Evolutionary conservation across 2,797 vertebrate species (phyloP).

Genomic region (Champsocephalus gunnari): DNA sequence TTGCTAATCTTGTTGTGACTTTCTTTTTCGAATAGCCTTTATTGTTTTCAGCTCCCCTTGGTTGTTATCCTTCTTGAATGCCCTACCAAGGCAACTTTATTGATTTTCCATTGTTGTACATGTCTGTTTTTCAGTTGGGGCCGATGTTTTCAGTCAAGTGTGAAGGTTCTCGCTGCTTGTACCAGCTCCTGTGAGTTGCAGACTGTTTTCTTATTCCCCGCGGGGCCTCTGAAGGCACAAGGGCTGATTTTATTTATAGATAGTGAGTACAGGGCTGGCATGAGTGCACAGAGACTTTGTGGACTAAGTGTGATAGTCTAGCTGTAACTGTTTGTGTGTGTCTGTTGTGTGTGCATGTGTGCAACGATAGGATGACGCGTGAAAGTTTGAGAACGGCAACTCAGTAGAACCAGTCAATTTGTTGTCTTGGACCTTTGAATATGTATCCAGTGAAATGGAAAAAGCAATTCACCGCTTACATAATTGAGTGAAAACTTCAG

Average conservation of each 20-base stretch:
- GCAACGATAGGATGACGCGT: not conserved
- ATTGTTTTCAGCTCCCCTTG: slow-evolving; percentile 33
- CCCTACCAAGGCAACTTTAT: slow-evolving; percentile 52
- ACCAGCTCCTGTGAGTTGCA: slow-evolving; percentile 66
- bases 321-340: slow-evolving; percentile 10
- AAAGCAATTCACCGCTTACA: slow-evolving; percentile 26
- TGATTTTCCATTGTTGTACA: slow-evolving; percentile 76
- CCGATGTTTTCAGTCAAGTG: slow-evolving; percentile 63
- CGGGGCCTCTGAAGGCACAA: slow-evolving; percentile 52
- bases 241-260: slow-evolving; percentile 76
- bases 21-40: slow-evolving; percentile 39
- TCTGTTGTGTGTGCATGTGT: not conserved
- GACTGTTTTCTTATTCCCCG: slow-evolving; percentile 66
- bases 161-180: slow-evolving; percentile 69
- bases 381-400: slow-evolving; percentile 4
- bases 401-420: not conserved
- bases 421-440: slow-evolving; percentile 1
- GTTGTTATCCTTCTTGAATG: slow-evolving; percentile 47
- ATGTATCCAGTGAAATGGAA: slow-evolving; percentile 26
- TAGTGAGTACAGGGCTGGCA: slow-evolving; percentile 54
- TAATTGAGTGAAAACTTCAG: slow-evolving; percentile 38
- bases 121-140: slow-evolving; percentile 66
- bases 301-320: slow-evolving; percentile 36
- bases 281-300: slow-evolving; percentile 56
- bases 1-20: slow-evolving; percentile 34